phyloP scores from a whole-genome alignment of 2,113 vertebrate genomes.

The Solea solea region DNA sequence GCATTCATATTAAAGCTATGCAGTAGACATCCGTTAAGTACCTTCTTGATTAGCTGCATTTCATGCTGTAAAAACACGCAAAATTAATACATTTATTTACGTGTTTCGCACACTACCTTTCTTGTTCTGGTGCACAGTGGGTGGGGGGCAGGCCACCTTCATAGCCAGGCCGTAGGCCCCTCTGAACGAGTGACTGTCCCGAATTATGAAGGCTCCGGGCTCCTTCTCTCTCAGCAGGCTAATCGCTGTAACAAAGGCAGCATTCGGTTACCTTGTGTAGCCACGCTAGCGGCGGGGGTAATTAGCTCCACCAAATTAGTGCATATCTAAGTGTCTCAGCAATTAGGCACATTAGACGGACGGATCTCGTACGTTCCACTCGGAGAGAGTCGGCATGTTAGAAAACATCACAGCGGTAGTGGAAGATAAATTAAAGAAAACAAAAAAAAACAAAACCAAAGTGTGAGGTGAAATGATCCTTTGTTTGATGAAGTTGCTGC shows the following conservation, averaged over 20 bases:
- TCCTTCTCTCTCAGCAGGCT: conserved; percentile 90
- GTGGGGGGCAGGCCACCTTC: conserved; percentile 95
- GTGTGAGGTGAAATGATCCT: background rate
- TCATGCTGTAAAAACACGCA: too few relatives aligned
- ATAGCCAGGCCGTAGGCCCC: conserved; percentile 96
- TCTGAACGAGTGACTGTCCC: conserved; percentile 97
- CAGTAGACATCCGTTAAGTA: too few relatives aligned
- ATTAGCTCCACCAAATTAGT: background rate
- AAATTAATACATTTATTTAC: background rate
- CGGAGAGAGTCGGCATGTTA: background rate
- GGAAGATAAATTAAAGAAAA: background rate
- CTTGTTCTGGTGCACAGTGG: conserved; percentile 90
- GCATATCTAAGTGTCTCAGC: background rate
- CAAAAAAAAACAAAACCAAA: background rate
- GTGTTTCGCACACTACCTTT: conserved; percentile 84
- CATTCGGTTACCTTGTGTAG: background rate
- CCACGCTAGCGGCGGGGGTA: background rate
- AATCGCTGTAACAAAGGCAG: conserved; percentile 83
- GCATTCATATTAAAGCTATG: too few relatives aligned
- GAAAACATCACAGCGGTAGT: background rate
- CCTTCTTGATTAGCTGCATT: background rate
- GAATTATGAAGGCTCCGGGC: conserved; percentile 95
- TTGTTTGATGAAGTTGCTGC: background rate
- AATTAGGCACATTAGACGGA: background rate
- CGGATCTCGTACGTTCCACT: too few relatives aligned